Evolutionary conservation across 1,140 invertebrate genomes (phyloP), one percentile per base, ranked within the genome.

Genomic region (Drosophila setifemur): DNA sequence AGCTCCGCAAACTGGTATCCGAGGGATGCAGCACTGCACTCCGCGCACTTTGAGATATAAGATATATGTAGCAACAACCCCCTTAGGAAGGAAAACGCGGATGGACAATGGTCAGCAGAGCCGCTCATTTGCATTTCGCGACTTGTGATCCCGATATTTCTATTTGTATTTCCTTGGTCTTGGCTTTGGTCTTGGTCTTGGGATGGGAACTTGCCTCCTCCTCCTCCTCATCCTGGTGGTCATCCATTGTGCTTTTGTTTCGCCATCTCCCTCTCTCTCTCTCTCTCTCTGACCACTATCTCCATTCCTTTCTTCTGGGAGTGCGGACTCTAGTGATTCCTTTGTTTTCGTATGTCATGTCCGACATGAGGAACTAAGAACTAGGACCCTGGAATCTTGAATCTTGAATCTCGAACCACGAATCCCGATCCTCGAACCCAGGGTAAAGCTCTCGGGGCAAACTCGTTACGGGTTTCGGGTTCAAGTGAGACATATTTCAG

Each of bases 301-400:
- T 28, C 23, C 21, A 23, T 42, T 25, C 18, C 9, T 16, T 1
- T 33, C 39, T 11, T 44, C 44, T 11, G 44, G 40, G 16, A 23
- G 39, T 29, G 28, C 14, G n/a, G n/a, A n/a, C n/a, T n/a, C 25
- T 43, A 45, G 42, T 16, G 40, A 44, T 25, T 45, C 21, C 37
- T 44, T 53, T 68, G 64, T 68, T 68, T 68, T 68, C 64, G 52
- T 64, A 68, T 68, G 64, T 68, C 64, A 68, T 68, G 64, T 68
- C 29, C 58, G 58, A 68, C 64, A 68, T 35, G 25, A 47, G 26
- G 26, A 26, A 4, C 6, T 28, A 7, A 3, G 52, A 11, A 19
- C 12, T 21, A 8, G 18, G 40, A 44, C 43, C 44, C 26, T 14
- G 29, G 33, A 37, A 37, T n/a, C n/a, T n/a, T n/a, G n/a, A 16